Evolutionary conservation across 2,797 vertebrate species (phyloP).

Genomic region (Myotis vivesi): DNA sequence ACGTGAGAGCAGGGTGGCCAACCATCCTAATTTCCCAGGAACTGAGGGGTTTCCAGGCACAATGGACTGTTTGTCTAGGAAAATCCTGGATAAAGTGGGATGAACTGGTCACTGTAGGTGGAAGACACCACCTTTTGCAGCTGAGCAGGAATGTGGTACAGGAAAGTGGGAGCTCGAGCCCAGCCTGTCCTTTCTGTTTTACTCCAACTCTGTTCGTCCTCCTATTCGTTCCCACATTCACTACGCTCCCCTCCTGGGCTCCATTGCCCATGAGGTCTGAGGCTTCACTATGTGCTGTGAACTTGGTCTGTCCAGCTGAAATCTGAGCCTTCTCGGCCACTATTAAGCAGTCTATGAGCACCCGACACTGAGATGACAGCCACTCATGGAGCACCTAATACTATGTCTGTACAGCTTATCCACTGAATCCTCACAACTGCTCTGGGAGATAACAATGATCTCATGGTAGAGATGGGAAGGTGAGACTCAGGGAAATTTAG

Average conservation of each 20-base stretch:
- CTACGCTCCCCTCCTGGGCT: not conserved
- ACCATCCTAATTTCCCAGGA: not conserved
- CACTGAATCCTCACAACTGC: not conserved
- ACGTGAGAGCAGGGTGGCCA: not conserved
- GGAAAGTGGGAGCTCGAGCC: not conserved
- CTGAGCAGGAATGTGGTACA: not conserved
- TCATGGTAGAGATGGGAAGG: not conserved
- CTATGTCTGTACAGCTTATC: not conserved
- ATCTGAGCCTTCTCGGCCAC: not conserved
- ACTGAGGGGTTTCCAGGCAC: not conserved
- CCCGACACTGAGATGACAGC: not conserved
- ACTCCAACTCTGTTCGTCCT: not conserved
- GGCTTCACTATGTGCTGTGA: not conserved
- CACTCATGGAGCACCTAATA: not conserved
- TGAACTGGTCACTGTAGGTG: not conserved
- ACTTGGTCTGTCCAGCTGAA: not conserved
- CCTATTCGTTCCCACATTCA: not conserved
- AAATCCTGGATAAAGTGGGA: not conserved
- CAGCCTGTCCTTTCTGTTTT: not conserved
- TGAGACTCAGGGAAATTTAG: not conserved
- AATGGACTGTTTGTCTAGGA: not conserved
- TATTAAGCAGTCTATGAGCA: not conserved
- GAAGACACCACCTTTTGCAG: not conserved
- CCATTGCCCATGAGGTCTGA: not conserved
- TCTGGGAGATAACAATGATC: not conserved